Evolutionary conservation across 2,888 invertebrate genomes (phyloP), one percentile per base, ranked within the genome.

Genomic region (Drosophila kuntzei): DNA sequence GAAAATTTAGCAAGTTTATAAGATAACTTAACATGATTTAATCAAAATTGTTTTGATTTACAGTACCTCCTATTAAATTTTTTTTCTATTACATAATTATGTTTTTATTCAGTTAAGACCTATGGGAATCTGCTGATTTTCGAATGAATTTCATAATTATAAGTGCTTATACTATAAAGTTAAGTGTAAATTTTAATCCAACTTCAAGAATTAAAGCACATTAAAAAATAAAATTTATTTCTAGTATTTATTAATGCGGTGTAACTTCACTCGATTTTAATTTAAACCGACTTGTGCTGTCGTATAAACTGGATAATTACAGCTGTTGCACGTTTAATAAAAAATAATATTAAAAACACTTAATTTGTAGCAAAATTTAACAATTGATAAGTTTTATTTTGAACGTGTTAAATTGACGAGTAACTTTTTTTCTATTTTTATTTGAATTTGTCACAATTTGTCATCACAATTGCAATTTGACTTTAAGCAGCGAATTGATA

Each of bases 401-500:
- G 14, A 37, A 37, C 16, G 37, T 37, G 39, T n/a, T 22, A 12
- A 20, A 20, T 36, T 14, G 14, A 36, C 36, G 36, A 16, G 14
- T 36, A 14, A 8, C 36, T 6, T 22, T 46, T 46, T 16, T 9
- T 11, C 6, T 16, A 18, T 20, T 43, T 49, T 9, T 27, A 25
- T 46, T 20, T 59, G 20, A 36, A 39, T 50, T 37, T 54, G 18
- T 34, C 37, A 32, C 39, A 70, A 66, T 69, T 59, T 58, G 47
- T 54, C 71, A 57, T 39, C 37, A 18, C 27, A 36, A 43, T 62
- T 66, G 53, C 57, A 64, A 61, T 57, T 65, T 57, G 37, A 36
- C 62, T 65, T 64, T 67, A 76, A 65, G 16, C 18, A 51, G 20
- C 43, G 34, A 49, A 5, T 32, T 22, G 36, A 60, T 43, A 20